A percentile compares a stretch with the other conserved stretches of the same genome.
phyloP scores from a whole-genome alignment of 2,797 vertebrate genomes.

The Oryzias dopingdopingensis region DNA sequence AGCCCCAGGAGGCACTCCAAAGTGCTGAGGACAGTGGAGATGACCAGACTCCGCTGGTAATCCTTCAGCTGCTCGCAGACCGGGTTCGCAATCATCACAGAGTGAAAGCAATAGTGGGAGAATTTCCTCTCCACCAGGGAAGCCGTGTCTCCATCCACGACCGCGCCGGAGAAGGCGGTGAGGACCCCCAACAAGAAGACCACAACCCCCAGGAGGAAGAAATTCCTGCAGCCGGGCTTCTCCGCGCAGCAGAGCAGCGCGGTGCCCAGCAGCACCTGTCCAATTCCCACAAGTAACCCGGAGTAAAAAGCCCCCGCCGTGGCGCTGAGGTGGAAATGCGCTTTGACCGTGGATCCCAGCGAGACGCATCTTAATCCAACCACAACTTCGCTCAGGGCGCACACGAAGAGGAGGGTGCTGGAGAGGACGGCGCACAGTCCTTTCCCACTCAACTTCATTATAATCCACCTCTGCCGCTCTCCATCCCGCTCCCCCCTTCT shows the following conservation, averaged over 20 bases:
- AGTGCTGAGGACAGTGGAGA: slow-evolving; percentile 91
- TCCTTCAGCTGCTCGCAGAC: slow-evolving; percentile 87
- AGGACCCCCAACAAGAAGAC: slow-evolving; percentile 92
- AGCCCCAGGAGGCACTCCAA: slow-evolving; percentile 91
- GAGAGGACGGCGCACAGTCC: slow-evolving; percentile 93
- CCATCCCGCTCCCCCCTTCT: slow-evolving; percentile 77
- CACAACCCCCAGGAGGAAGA: slow-evolving; percentile 88
- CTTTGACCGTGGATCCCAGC: slow-evolving; percentile 86
- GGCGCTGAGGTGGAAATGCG: slow-evolving; percentile 88
- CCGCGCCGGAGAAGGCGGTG: slow-evolving; percentile 93
- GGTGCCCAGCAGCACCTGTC: slow-evolving; percentile 85
- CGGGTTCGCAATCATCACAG: slow-evolving; percentile 64
- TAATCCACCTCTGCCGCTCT: slow-evolving; percentile 87
- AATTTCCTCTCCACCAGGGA: slow-evolving; percentile 92
- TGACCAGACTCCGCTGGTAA: slow-evolving; percentile 88
- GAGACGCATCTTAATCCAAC: slow-evolving; percentile 92
- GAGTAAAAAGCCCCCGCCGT: slow-evolving; percentile 94
- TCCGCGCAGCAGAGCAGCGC: slow-evolving; percentile 88
- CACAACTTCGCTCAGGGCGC: slow-evolving; percentile 91
- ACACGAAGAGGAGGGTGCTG: slow-evolving; percentile 91
- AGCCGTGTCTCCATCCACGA: slow-evolving; percentile 94
- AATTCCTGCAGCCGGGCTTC: slow-evolving; percentile 86
- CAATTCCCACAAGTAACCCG: slow-evolving; percentile 86
- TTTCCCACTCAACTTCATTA: slow-evolving; percentile 96
- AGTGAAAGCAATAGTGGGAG: slow-evolving; percentile 86